Evolutionary conservation across 2,797 vertebrate genomes (phyloP).

Genomic region (Pangasius macronema): DNA sequence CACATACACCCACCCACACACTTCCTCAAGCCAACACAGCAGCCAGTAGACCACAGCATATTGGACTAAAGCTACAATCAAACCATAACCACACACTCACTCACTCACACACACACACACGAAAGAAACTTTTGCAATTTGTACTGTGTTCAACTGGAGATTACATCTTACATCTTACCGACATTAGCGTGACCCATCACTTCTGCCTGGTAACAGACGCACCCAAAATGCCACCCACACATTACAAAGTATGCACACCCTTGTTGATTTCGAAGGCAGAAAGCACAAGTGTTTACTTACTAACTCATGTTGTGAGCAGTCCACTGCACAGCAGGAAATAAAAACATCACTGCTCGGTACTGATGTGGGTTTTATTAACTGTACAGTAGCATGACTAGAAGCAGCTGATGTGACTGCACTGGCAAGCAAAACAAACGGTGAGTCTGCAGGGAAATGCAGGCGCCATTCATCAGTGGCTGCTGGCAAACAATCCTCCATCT

Average conservation of each 20-base stretch:
- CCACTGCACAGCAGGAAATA: slow-evolving; percentile 50
- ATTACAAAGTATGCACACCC: slow-evolving; percentile 29
- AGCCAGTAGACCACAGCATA: slow-evolving; percentile 57
- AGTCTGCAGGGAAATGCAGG: slow-evolving; percentile 43
- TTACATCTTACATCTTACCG: slow-evolving; percentile 31
- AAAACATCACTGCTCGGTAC: slow-evolving; percentile 49
- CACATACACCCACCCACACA: slow-evolving; percentile 37
- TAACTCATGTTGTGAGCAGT: slow-evolving; percentile 29
- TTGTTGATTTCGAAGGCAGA: slow-evolving; percentile 38
- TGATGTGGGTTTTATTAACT: slow-evolving; percentile 56
- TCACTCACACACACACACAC: background rate
- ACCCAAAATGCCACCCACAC: background rate
- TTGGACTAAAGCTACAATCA: slow-evolving; percentile 54
- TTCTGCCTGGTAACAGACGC: background rate
- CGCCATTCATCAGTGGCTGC: slow-evolving; percentile 44
- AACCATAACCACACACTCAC: slow-evolving; percentile 48
- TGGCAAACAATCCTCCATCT: slow-evolving; percentile 43
- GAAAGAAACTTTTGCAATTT: slow-evolving; percentile 34
- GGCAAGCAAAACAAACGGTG: slow-evolving; percentile 47
- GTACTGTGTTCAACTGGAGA: slow-evolving; percentile 29
- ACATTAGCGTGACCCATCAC: slow-evolving; percentile 6
- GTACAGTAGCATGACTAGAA: slow-evolving; percentile 52
- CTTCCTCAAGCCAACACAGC: slow-evolving; percentile 50
- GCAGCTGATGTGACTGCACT: slow-evolving; percentile 48
- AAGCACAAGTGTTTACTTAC: slow-evolving; percentile 42